Base-by-base conservation (phyloP, 2,888 invertebrate genomes). In the Hetaerina titia region DNA sequence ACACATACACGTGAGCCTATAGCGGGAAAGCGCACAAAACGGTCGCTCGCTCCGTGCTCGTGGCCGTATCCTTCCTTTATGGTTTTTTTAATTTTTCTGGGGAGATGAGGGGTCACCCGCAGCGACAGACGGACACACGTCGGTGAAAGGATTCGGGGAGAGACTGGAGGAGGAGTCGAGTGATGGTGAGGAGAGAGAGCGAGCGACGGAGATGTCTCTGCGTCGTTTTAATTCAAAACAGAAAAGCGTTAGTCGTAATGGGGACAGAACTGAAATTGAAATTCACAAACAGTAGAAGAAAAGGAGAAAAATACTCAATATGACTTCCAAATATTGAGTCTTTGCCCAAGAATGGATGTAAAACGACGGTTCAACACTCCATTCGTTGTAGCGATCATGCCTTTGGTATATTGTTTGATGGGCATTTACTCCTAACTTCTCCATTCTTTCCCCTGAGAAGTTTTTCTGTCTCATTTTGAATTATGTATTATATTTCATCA, bases 61-160 rank as follows among this genome's bases (percentile, higher is more conserved):
- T 1, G 74, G n/a, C 9, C 25, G 74, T 74, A 25, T 74, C 31
- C 81, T 81, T 25, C 81, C 81, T 69, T 69, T 19, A 69, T 19
- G 69, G 15, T 69, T 22, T 22, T 45, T 7, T 31, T 81, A 81
- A 31, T 81, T 81, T 81, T 6, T 31, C 45, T 81, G 8, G 8
- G 25, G 81, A 31, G n/a, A 31, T 81, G 81, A 81, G 81, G 69
- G 81, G 81, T 31, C 15, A 81, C 13, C 81, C 25, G 81, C 81
- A 81, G 81, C 4, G 81, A 22, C 69, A 13, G 81, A 81, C 81
- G 81, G 81, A 81, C 81, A 25, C 81, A 81, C 69, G 81, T 81
- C 13, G 81, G 81, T 81, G 81, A 81, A 81, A 81, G 81, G 81
- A 13, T 9, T 69, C 69, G 31, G 25, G 81, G 31, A 25, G 11